These are phyloP conservation scores for Stictocephala bisonia DNA, from an alignment of 2,888 invertebrate species.

Conservation along the genomic window DNA sequence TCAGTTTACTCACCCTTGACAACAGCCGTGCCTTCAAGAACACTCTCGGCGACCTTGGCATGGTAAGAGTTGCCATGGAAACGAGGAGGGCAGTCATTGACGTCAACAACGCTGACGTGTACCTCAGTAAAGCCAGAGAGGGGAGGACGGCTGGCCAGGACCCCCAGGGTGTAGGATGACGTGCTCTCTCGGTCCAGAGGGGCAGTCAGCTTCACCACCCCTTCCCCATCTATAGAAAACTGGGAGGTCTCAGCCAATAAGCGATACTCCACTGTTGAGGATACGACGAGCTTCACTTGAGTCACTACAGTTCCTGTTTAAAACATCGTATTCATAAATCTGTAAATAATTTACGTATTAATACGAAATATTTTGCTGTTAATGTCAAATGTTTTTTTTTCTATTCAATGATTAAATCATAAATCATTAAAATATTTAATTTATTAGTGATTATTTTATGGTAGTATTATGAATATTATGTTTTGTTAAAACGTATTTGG, in stretches of 20 bases:
- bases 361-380: too few relatives aligned
- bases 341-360: too few relatives aligned
- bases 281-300: constrained; percentile 26
- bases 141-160: constrained; percentile 15
- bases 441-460: too few relatives aligned
- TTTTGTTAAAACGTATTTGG: too few relatives aligned
- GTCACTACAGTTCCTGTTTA: constrained; percentile 32
- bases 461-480: too few relatives aligned
- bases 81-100: constrained; percentile 36
- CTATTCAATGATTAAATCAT: too few relatives aligned
- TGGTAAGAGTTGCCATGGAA: constrained; percentile 30
- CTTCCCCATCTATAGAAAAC: constrained; percentile 18
- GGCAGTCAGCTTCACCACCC: constrained; percentile 6
- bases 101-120: constrained; percentile 27
- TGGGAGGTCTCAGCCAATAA: background rate
- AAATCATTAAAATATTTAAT: too few relatives aligned
- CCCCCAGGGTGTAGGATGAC: constrained; percentile 23
- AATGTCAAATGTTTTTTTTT: too few relatives aligned
- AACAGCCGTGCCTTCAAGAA: constrained; percentile 28
- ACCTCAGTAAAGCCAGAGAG: constrained; percentile 28
- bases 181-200: constrained; percentile 26
- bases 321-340: too few relatives aligned
- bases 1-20: constrained; percentile 25
- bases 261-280: constrained; percentile 10
- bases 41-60: constrained; percentile 18